Evolutionary conservation across 2,113 vertebrate genomes (phyloP).

Genomic region (Indicator maculatus): DNA sequence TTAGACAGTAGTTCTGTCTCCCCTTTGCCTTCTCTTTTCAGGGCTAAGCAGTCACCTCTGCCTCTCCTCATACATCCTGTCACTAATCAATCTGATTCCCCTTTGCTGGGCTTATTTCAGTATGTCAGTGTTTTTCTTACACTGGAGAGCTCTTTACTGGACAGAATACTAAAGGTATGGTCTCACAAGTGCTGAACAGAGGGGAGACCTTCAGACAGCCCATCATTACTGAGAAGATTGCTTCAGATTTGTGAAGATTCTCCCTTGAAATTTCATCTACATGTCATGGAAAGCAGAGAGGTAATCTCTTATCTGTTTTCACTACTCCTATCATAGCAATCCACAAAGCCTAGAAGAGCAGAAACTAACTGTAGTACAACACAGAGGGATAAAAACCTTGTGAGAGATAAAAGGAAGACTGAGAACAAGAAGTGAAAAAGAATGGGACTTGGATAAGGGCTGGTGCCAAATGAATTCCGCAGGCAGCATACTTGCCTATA

Average conservation of each 20-base stretch:
- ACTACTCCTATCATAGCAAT: neutral
- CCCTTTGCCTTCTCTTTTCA: neutral
- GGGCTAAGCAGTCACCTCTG: neutral
- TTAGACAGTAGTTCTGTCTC: neutral
- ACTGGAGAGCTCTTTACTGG: too few relatives aligned
- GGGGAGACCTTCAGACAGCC: neutral
- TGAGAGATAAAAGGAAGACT: neutral
- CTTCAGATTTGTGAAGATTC: neutral
- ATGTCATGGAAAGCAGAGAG: neutral
- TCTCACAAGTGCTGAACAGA: neutral
- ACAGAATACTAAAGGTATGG: neutral
- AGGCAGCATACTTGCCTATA: neutral
- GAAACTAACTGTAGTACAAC: neutral
- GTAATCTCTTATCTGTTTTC: neutral
- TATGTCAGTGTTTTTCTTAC: neutral
- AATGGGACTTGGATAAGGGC: neutral
- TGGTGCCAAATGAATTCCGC: neutral
- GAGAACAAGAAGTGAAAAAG: neutral
- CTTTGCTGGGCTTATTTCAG: neutral
- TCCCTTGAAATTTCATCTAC: neutral
- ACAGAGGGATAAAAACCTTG: neutral
- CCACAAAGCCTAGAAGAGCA: neutral
- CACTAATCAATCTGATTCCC: neutral
- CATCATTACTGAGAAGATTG: neutral
- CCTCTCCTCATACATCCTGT: neutral